phyloP scores from a whole-genome alignment of 1,140 invertebrate species.

The Sycobia sp. region DNA sequence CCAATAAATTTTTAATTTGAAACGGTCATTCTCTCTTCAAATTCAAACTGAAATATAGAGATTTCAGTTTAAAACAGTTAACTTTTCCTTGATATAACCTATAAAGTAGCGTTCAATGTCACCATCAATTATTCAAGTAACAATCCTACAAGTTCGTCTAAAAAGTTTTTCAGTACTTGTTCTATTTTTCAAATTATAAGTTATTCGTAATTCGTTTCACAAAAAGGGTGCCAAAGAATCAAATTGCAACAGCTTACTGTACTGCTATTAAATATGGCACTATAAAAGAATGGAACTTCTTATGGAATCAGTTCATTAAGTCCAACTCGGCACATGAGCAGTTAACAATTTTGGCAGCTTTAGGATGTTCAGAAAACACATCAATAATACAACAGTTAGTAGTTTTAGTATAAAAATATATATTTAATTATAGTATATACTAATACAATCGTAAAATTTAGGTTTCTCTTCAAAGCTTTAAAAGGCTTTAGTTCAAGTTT shows the following conservation, averaged over 20 bases:
- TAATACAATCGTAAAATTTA: no score
- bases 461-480: conserved; percentile 69
- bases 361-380: conserved; percentile 69
- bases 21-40: no score
- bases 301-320: conserved; percentile 73
- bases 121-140: conserved; percentile 50
- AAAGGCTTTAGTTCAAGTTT: conserved; percentile 59
- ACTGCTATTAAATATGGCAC: conserved; percentile 74
- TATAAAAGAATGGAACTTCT: conserved; percentile 79
- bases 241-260: conserved; percentile 78
- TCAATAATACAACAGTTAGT: conserved; percentile 58
- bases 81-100: conserved; percentile 64
- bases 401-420: background rate
- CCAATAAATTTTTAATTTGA: no score
- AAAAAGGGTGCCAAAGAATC: conserved; percentile 75
- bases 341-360: conserved; percentile 66
- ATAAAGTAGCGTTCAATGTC: conserved; percentile 60
- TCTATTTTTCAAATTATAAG: no score
- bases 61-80: no score
- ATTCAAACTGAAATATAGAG: no score
- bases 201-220: no score
- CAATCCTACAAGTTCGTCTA: background rate
- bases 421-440: no score
- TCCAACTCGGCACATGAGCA: conserved; percentile 75
- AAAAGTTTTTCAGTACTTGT: no score